Evolutionary conservation across 2,888 invertebrate species (phyloP), one percentile per base, ranked within the genome.

Genomic region (Callyntrura guangdongensis): DNA sequence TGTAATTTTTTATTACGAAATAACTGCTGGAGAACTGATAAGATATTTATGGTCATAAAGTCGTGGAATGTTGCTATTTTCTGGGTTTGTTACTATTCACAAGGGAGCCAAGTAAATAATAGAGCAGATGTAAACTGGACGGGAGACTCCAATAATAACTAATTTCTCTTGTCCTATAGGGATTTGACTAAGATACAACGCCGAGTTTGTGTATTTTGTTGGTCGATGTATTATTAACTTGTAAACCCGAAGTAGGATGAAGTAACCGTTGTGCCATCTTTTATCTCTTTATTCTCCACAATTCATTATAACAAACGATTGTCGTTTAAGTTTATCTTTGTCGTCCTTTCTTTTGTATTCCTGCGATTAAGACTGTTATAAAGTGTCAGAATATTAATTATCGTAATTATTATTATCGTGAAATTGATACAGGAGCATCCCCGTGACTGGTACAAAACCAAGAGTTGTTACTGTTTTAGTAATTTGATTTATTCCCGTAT

Each of bases 321-420:
- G 22, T 64, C 67, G 22, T 49, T 56, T 85, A 72, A 72, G 45
- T 56, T 86, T 86, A 86, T 86, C 86, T 74, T 17, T 25, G 12
- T 17, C 27, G 20, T 74, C 36, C 9, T 83, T 83, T 5, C 22
- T 17, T 64, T 36, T 36, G 36, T 36, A 36, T 36, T 36, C 36
- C 36, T 36, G 36, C 36, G 36, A 6, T 36, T 36, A 36, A 36
- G 36, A 36, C 36, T 36, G 36, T 45, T 0, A 12, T 64, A 64
- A 83, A 22, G 83, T 67, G 47, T 49, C 83, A 67, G 83, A 83
- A 83, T 83, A 83, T 83, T 69, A 69, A 69, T 69, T 69, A 69
- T 69, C n/a, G 14, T 36, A 2, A 45, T 17, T 12, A 36, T 45
- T 5, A 27, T 12, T n/a, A 45, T 36, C 22, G 36, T 45, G 27